These are phyloP conservation scores for Xiphophorus hellerii DNA, from an alignment of 2,113 vertebrate genomes.

Conservation along the genomic window DNA sequence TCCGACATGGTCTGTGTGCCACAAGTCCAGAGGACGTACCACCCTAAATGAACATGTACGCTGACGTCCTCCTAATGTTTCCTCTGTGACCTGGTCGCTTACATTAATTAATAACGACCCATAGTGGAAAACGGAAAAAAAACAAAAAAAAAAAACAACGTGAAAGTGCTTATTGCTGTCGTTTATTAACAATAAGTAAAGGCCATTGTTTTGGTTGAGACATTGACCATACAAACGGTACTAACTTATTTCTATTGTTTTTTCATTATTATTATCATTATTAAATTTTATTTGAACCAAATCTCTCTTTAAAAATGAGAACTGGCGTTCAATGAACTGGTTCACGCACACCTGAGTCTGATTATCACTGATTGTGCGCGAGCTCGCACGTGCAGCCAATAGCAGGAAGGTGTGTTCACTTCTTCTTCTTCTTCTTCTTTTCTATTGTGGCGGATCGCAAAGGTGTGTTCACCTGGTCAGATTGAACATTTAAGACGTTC, in stretches of 20 bases:
- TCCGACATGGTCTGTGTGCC: slow-evolving; percentile 46
- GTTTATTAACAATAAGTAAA: not conserved
- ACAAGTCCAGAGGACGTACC: not conserved
- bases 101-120: not conserved
- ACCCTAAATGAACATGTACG: not conserved
- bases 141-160: no score
- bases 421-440: no score
- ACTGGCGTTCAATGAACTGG: not conserved
- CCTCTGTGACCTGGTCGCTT: slow-evolving; percentile 13
- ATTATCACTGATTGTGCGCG: slow-evolving; percentile 21
- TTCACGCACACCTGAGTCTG: slow-evolving; percentile 24
- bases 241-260: no score
- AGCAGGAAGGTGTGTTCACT: not conserved
- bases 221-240: no score
- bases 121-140: no score
- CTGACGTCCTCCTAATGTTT: slow-evolving; percentile 3
- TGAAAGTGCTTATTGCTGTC: not conserved
- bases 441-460: no score
- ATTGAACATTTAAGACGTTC: not conserved
- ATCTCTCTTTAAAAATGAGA: no score
- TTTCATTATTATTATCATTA: no score
- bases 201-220: no score
- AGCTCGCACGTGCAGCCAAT: slow-evolving; percentile 23
- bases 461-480: not conserved
- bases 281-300: no score